These are phyloP conservation scores for Escarpia spicata DNA, from an alignment of 2,888 invertebrate genomes.

Conservation along the genomic window DNA sequence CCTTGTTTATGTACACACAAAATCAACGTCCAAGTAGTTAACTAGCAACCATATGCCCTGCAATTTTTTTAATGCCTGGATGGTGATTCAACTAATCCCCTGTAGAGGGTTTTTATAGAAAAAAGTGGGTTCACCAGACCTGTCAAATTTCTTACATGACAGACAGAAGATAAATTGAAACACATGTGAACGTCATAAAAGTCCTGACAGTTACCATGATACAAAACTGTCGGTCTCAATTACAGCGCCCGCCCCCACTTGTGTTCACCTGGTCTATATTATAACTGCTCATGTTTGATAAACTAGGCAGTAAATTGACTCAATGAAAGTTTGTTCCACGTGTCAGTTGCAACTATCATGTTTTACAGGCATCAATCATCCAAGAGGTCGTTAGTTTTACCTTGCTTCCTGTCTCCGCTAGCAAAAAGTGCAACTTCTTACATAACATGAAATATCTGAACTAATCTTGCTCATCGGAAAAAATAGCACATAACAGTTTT, in stretches of 20 bases:
- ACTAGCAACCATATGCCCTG: not conserved
- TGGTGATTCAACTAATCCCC: not conserved
- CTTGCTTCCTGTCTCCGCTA: too few species aligned
- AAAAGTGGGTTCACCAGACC: not conserved
- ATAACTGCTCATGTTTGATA: not conserved
- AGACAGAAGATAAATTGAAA: not conserved
- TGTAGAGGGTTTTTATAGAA: not conserved
- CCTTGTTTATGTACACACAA: not conserved
- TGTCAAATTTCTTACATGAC: constrained; percentile 6
- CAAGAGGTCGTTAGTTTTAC: too few species aligned
- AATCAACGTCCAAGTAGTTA: not conserved
- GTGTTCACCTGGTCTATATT: not conserved
- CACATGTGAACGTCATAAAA: not conserved
- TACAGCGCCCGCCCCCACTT: not conserved
- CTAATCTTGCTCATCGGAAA: not conserved
- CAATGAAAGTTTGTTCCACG: not conserved
- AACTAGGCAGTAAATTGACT: not conserved
- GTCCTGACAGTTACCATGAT: not conserved
- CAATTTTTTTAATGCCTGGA: not conserved
- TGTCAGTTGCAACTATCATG: not conserved
- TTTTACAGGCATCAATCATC: not conserved
- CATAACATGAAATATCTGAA: not conserved
- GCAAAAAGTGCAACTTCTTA: not conserved
- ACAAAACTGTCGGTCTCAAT: not conserved
- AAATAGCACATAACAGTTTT: not conserved